Evolutionary conservation across 2,888 invertebrate species (phyloP), one percentile per base, ranked within the genome.

Genomic region (Gandaritis pyraliata): DNA sequence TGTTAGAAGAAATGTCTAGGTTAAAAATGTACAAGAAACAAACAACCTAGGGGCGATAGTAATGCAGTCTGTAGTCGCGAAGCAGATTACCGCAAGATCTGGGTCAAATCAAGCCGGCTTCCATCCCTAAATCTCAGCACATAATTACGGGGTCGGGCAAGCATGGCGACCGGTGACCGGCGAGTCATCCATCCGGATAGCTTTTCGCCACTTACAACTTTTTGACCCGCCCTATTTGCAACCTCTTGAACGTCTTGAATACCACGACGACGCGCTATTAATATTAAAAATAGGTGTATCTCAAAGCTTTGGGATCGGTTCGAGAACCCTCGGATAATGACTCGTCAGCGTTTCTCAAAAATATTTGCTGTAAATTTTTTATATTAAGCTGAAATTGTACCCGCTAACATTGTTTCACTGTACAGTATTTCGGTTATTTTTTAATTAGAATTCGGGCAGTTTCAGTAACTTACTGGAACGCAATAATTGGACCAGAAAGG

Each of bases 61-160:
- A 68, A 50, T 62, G 38, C 59, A 61, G 43, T 62, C 62, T 54
- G 66, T 62, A 58, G 46, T 15, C 49, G 75, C 74, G 77, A 70
- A 76, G 74, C 75, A 79, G 75, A 85, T 85, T 81, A 82, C 75
- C 66, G 66, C 48, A n/a, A 74, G 75, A 86, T 85, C 77, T 86
- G 79, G 86, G 86, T 86, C 82, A 83, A 80, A 80, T 77, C 76
- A 71, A 72, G 69, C 69, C 66, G 72, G 72, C 75, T 75, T 77
- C 78, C 79, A 77, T 78, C 78, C 80, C 78, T 79, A 84, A 87
- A 87, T 84, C 84, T 81, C 82, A 69, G 77, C 79, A 83, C 80
- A 85, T 85, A 83, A 85, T 85, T 83, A 81, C 77, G 66, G 68
- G 64, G 69, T 73, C 64, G 71, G 61, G 71, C 72, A 74, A 75